phyloP scores from a whole-genome alignment of 2,888 invertebrate species.

The Napeogenes sylphis region DNA sequence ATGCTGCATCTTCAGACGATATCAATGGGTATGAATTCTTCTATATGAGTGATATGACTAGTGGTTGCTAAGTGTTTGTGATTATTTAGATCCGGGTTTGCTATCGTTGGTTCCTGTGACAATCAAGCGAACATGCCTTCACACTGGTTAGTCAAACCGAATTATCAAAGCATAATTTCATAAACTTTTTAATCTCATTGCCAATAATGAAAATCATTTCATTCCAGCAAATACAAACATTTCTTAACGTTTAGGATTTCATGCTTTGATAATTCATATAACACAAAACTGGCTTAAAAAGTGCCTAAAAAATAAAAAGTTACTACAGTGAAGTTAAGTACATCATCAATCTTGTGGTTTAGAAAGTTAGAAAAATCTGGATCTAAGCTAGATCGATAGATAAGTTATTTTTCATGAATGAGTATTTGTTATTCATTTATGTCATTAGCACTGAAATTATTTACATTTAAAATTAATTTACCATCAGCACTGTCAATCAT shows the following conservation, averaged over 20 bases:
- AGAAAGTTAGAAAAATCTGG: conserved; percentile 17
- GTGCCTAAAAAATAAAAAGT: conserved; percentile 32
- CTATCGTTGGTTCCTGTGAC: conserved; percentile 75
- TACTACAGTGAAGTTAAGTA: conserved; percentile 34
- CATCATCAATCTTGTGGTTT: neutral
- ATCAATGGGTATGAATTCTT: conserved; percentile 53
- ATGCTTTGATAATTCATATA: conserved; percentile 32
- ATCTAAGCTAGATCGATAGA: conserved; percentile 2
- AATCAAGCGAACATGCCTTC: conserved; percentile 72
- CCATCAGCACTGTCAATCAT: conserved; percentile 15
- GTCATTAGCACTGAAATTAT: conserved; percentile 7
- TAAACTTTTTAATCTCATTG: neutral
- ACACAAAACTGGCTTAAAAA: conserved; percentile 34
- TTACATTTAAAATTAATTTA: conserved; percentile 19
- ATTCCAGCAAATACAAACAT: conserved; percentile 7
- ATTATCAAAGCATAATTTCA: conserved; percentile 22
- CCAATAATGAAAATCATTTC: conserved; percentile 10
- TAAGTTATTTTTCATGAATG: too few relatives aligned
- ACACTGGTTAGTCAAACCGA: conserved; percentile 45
- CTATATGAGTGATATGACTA: conserved; percentile 33
- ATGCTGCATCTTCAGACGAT: conserved; percentile 54
- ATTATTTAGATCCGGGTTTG: conserved; percentile 66
- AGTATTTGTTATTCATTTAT: too few relatives aligned
- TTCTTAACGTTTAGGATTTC: conserved; percentile 8
- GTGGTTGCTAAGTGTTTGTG: conserved; percentile 25